Base-by-base conservation (phyloP, 1,140 invertebrate species). In the Danaus melanippus region DNA sequence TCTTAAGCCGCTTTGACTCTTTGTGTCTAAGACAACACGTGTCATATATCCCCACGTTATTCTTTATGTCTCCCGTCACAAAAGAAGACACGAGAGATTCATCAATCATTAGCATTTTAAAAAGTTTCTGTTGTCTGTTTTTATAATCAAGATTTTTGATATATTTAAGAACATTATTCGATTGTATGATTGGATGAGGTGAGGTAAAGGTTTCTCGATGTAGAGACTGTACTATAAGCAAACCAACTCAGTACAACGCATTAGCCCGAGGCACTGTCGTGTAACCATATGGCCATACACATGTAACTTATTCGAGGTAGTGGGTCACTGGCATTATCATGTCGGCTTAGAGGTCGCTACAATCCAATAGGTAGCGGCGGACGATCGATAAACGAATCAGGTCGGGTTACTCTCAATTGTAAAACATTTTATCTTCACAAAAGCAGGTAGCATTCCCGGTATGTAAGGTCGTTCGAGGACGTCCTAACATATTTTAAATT, bases 361-460 rank as follows among this genome's bases (percentile, higher is more conserved):
- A 63, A 67, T 53, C 53, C 55, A 64, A 43, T 59, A 52, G 66
- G 60, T 56, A 55, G 65, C 56, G 53, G 59, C 46, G 53, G 44
- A 56, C 53, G 57, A 76, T 78, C 71, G 65, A 69, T 81, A 69
- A 73, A 69, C 65, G 70, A 75, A 76, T 72, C 66, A 66, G 69
- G 78, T 74, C 70, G 74, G 69, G 70, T 76, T 71, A 60, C 64
- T 58, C 67, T 50, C 53, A 71, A 71, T 74, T 79, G 66, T 75
- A 66, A 62, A 64, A 54, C 51, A 57, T 64, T 64, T 70, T 75
- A 79, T 72, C 72, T 67, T 50, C 15, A 60, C 61, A 79, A 80
- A 74, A 77, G 70, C 79, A 83, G 79, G 79, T 83, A 83, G 66
- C 62, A 66, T 81, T 80, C 81, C 65, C 67, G 63, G 71, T 79